phyloP scores from a whole-genome alignment of 2,113 vertebrate species.

The Pterocles gutturalis region DNA sequence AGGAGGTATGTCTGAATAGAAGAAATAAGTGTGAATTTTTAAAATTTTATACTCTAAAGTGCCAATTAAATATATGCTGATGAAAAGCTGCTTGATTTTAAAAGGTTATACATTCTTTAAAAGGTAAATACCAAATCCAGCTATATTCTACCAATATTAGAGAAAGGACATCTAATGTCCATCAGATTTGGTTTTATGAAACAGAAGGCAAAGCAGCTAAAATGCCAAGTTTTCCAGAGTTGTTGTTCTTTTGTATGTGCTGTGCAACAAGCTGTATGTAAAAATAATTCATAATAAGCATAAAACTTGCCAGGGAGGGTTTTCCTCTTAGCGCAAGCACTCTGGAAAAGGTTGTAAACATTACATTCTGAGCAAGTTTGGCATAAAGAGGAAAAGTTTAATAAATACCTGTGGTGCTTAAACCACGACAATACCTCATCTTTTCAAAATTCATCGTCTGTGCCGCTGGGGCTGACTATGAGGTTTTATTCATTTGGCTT shows the following conservation, averaged over 20 bases:
- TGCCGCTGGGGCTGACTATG: neutral
- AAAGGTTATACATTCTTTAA: neutral
- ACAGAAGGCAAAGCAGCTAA: neutral
- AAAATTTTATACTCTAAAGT: neutral
- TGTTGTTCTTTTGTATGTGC: neutral
- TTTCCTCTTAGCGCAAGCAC: neutral
- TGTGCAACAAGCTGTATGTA: neutral
- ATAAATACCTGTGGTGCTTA: neutral
- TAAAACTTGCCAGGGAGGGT: neutral
- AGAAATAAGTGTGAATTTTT: neutral
- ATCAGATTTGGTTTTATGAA: conserved; percentile 23
- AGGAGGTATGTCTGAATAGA: neutral
- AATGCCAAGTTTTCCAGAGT: neutral
- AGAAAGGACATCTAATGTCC: neutral
- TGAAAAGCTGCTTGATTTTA: neutral
- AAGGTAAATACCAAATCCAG: conserved; percentile 14
- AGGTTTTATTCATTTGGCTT: neutral
- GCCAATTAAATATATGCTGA: neutral
- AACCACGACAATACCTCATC: too few relatives aligned
- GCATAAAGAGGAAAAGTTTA: neutral
- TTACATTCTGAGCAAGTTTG: neutral
- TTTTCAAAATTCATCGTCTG: neutral
- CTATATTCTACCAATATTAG: conserved; percentile 6
- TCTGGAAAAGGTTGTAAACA: neutral
- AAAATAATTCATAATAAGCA: neutral